Base-by-base conservation (phyloP, 2,797 vertebrate genomes). In the Carcharodon carcharias region DNA sequence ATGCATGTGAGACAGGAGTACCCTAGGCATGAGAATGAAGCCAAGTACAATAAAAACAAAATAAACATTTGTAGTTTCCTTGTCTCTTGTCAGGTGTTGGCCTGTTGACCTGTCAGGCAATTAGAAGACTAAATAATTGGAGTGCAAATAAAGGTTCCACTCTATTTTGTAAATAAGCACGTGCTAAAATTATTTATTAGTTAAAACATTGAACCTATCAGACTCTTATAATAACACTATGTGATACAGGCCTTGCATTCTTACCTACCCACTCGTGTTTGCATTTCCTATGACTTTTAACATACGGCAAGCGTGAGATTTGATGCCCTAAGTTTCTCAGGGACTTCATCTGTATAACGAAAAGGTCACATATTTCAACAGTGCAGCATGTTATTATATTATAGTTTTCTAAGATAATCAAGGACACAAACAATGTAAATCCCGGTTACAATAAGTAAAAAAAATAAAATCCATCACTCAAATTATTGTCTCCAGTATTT, bases 251-350 rank as follows among this genome's bases (percentile, higher is more conserved):
- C 8, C 69, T 77, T 93, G n/a, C 40, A 67, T 28, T 21, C 31
- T 95, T 77, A 95, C 65, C 40, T 95, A 95, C 94, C 94, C 65
- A 71, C 56, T 95, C 73, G 94, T 77, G 16, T 16, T 35, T 73
- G 94, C 69, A 14, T 95, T 77, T 95, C 69, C 50, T 50, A 18
- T 56, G 94, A 18, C 31, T 56, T 77, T 71, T 77, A 63, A 11
- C 12, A 77, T n/a, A 9, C 69, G 16, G 16, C 14, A n/a, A 21
- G 14, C 54, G 50, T 18, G 12, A 71, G 45, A 35, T 28, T 56
- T 21, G 26, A 77, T 56, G 45, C 7, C 6, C 67, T 26, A n/a
- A 28, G 69, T 77, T 58, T 77, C 31, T 56, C 1, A 95, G 26
- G 16, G 50, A 28, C 94, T 95, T 95, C 94, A 95, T 77, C 71